Evolutionary conservation across 2,888 invertebrate species (phyloP).

Genomic region (Microctonus brassicae): DNA sequence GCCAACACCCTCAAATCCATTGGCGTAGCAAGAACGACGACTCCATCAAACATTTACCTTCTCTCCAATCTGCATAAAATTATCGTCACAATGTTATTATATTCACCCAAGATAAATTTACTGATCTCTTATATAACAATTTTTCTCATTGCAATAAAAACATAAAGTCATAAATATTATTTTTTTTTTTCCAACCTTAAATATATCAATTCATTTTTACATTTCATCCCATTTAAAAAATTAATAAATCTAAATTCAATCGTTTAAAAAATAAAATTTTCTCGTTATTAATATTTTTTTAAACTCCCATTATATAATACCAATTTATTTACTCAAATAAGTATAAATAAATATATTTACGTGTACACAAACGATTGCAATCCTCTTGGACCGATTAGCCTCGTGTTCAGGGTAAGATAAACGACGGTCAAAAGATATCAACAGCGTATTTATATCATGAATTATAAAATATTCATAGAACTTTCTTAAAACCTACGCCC

Average conservation of each 20-base stretch:
- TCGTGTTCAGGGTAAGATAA: conserved; percentile 19
- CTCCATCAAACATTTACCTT: conserved; percentile 24
- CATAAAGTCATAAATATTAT: background rate
- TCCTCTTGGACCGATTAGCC: conserved; percentile 26
- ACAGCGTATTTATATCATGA: conserved; percentile 23
- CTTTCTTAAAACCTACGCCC: conserved; percentile 55
- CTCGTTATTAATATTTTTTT: too few species aligned
- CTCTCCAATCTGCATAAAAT: conserved; percentile 25
- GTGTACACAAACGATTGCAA: conserved; percentile 1
- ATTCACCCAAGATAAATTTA: conserved; percentile 12
- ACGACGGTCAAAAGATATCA: conserved; percentile 13
- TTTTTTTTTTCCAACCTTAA: too few species aligned
- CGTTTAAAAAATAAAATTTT: too few species aligned
- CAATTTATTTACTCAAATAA: too few species aligned
- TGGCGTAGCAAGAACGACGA: conserved; percentile 47
- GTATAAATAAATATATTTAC: background rate
- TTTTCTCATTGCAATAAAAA: background rate
- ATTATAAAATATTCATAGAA: conserved; percentile 48
- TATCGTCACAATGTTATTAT: conserved; percentile 14
- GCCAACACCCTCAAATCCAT: conserved; percentile 54
- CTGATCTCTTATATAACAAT: conserved; percentile 2
- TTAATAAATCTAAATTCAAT: too few species aligned
- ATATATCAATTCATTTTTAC: too few species aligned
- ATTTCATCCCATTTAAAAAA: too few species aligned
- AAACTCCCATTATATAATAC: too few species aligned